Percentiles rank a stretch among this genome's conserved stretches.
Evolutionary conservation across 2,113 vertebrate genomes (phyloP).

Genomic region (Dermatemys mawii): DNA sequence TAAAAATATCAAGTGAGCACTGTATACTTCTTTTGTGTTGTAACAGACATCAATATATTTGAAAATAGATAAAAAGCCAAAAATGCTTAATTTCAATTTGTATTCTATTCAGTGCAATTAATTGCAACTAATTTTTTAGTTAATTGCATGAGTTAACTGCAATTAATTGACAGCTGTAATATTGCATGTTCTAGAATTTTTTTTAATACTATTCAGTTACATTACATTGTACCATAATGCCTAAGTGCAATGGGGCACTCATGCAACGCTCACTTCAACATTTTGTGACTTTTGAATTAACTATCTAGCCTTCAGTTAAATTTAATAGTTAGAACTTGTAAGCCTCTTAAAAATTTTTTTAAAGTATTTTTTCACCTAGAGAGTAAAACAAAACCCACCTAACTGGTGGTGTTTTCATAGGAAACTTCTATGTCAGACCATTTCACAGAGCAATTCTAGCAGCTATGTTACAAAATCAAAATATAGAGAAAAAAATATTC

Average conservation of each 20-base stretch:
- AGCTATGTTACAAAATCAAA: neutral
- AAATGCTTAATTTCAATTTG: too few species aligned
- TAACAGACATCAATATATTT: too few species aligned
- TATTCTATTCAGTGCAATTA: too few species aligned
- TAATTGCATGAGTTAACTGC: too few species aligned
- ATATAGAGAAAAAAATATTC: too few species aligned
- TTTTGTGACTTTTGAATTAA: neutral
- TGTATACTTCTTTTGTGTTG: too few species aligned
- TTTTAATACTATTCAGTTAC: neutral
- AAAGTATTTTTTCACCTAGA: neutral
- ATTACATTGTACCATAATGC: neutral
- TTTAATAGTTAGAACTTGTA: neutral
- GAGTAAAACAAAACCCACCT: neutral
- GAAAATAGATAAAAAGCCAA: too few species aligned
- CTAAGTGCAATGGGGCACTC: too few species aligned
- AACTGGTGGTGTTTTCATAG: neutral
- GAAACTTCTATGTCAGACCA: neutral
- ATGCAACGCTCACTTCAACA: neutral
- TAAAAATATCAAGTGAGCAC: too few species aligned
- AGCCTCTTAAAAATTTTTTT: neutral
- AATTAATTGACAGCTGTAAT: too few species aligned
- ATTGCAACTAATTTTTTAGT: too few species aligned
- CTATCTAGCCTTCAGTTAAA: neutral
- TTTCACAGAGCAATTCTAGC: neutral
- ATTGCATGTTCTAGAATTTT: neutral